Conservation (phyloP, 2,888 invertebrate species). For the Teleogryllus oceanicus region DNA sequence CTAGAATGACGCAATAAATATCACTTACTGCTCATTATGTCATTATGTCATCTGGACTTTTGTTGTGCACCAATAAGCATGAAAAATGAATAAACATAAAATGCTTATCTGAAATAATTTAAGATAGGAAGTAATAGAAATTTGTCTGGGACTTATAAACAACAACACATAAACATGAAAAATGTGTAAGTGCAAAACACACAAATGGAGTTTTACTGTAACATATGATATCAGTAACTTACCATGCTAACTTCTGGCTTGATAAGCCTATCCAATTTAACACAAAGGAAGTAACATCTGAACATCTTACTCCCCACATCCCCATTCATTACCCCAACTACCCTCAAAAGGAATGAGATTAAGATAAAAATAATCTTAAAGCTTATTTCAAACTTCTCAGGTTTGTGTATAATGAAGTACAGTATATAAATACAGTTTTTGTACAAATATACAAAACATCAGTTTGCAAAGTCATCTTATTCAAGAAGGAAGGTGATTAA, state of each 20-base stretch:
- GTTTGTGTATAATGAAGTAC: neutral
- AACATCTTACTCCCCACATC: neutral
- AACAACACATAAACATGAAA: no score
- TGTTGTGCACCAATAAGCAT: no score
- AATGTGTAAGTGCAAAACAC: neutral
- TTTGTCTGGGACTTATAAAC: no score
- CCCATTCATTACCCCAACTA: neutral
- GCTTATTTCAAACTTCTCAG: neutral
- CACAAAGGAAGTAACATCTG: neutral
- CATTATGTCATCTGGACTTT: no score
- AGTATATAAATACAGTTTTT: slow-evolving; percentile 18
- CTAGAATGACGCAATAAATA: no score
- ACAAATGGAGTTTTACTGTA: no score
- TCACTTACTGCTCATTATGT: no score
- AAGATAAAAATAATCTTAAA: slow-evolving; percentile 18
- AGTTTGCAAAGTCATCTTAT: neutral
- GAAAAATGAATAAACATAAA: no score
- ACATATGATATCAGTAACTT: neutral
- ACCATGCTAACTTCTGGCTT: neutral
- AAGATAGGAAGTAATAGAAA: no score
- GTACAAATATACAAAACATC: neutral
- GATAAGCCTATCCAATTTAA: neutral
- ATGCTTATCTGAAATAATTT: no score
- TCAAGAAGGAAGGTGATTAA: neutral
- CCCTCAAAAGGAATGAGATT: neutral